Conservation (phyloP, 2,888 invertebrate species). For the Pterobdella sp. region DNA sequence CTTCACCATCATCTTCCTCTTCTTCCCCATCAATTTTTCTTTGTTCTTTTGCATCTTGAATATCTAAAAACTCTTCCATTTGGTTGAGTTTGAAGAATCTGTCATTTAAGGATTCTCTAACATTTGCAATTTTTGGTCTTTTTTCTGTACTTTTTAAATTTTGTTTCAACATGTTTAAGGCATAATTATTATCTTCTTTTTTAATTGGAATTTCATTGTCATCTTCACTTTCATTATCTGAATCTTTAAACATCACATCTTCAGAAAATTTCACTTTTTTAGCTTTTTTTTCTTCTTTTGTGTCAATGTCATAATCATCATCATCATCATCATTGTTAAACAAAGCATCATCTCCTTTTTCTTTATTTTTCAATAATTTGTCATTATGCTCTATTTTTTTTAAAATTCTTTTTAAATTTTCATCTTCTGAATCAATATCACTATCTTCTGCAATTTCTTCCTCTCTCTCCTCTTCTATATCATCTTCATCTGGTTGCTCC, state of each 20-base stretch:
- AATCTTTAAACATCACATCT: constrained; percentile 4
- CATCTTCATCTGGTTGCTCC: neutral
- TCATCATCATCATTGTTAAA: neutral
- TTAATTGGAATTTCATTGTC: neutral
- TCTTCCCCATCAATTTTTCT: constrained; percentile 4
- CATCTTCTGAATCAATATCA: constrained; percentile 5
- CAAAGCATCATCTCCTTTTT: neutral
- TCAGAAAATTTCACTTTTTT: constrained; percentile 2
- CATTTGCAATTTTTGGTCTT: neutral
- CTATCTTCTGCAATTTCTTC: neutral
- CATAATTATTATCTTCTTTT: neutral
- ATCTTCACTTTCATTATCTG: neutral
- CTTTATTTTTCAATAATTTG: neutral
- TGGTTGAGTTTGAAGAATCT: constrained; percentile 1
- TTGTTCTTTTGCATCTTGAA: constrained; percentile 6
- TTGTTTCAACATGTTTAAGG: neutral
- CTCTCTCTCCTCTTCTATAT: neutral
- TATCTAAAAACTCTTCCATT: neutral
- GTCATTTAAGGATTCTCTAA: neutral
- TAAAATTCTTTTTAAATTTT: constrained; percentile 13
- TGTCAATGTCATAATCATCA: neutral
- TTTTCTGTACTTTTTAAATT: neutral
- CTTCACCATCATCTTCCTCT: constrained; percentile 2
- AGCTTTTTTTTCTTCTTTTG: neutral
- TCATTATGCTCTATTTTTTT: neutral